phyloP scores from a whole-genome alignment of 1,140 invertebrate genomes.

The Zaprionus tsacasi region DNA sequence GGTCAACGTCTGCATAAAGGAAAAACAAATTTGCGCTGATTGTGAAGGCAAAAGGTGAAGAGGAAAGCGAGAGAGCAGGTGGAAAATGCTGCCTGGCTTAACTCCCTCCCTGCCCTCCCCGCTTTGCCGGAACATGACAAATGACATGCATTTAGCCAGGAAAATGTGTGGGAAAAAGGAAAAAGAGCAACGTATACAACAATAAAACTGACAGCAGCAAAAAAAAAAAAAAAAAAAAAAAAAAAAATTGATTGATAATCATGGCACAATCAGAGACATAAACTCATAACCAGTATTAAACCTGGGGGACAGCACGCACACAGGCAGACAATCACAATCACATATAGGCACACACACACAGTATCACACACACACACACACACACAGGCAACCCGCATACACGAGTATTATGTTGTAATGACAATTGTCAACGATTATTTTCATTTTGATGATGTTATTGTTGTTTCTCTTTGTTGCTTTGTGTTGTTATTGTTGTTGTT shows the following conservation, averaged over 20 bases:
- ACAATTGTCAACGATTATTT: slow-evolving; percentile 40
- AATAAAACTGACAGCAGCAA: too few species aligned
- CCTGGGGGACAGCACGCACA: slow-evolving; percentile 21
- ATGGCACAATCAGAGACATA: slow-evolving; percentile 43
- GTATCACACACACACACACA: slow-evolving; percentile 4
- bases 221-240: slow-evolving; percentile 32
- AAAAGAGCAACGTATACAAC: background rate
- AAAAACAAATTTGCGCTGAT: slow-evolving; percentile 48
- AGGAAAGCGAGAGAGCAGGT: background rate
- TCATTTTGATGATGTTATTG: slow-evolving; percentile 20
- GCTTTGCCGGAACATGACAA: slow-evolving; percentile 38
- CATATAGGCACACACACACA: slow-evolving; percentile 3
- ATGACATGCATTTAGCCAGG: slow-evolving; percentile 35
- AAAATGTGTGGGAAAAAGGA: background rate
- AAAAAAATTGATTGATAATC: slow-evolving; percentile 56
- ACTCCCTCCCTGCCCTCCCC: background rate
- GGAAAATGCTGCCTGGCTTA: background rate
- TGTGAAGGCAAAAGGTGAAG: slow-evolving; percentile 9
- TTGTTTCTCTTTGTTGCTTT: slow-evolving; percentile 12
- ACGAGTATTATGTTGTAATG: slow-evolving; percentile 24
- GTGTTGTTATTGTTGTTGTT: slow-evolving; percentile 9
- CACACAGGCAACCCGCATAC: background rate
- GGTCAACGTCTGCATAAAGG: slow-evolving; percentile 24
- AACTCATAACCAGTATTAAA: slow-evolving; percentile 34
- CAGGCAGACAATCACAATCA: background rate